Percentiles rank a stretch among this genome's conserved stretches.
phyloP scores from a whole-genome alignment of 2,113 vertebrate species.

The Perognathus longimembris region DNA sequence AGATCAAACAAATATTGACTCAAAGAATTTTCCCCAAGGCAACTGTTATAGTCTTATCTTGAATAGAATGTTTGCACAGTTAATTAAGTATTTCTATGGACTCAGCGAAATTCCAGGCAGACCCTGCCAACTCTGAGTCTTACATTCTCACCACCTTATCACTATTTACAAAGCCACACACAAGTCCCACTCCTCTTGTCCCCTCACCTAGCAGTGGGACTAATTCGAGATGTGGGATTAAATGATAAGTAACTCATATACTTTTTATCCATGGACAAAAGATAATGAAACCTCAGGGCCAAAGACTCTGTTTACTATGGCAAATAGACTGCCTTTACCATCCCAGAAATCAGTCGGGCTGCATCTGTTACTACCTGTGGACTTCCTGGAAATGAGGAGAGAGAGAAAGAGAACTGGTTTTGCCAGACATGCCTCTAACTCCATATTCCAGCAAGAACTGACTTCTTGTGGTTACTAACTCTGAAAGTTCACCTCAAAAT shows the following conservation, averaged over 20 bases:
- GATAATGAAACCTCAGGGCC: slow-evolving; percentile 60
- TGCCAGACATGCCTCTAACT: background rate
- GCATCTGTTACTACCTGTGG: slow-evolving; percentile 66
- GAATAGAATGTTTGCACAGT: slow-evolving; percentile 77
- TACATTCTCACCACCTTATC: slow-evolving; percentile 67
- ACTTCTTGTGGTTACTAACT: background rate
- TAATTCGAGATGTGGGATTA: slow-evolving; percentile 49
- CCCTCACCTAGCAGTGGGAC: slow-evolving; percentile 28
- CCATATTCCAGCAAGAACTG: background rate
- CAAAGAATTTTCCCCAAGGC: slow-evolving; percentile 80
- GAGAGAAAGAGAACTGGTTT: background rate
- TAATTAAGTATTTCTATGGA: slow-evolving; percentile 76
- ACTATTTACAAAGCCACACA: slow-evolving; percentile 55
- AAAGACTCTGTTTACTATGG: slow-evolving; percentile 52
- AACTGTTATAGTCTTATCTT: slow-evolving; percentile 82
- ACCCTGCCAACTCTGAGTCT: slow-evolving; percentile 47
- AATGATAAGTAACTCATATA: slow-evolving; percentile 68
- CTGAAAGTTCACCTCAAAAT: slow-evolving; percentile 32
- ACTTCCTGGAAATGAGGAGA: slow-evolving; percentile 51
- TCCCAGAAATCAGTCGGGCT: slow-evolving; percentile 62
- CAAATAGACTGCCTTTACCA: slow-evolving; percentile 55
- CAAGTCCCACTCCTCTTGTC: slow-evolving; percentile 23
- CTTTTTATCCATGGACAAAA: slow-evolving; percentile 57
- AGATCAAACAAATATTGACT: slow-evolving; percentile 82
- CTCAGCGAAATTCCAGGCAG: slow-evolving; percentile 69